A percentile compares a stretch with the other conserved stretches of the same genome.
Evolutionary conservation across 2,888 invertebrate genomes (phyloP).

Genomic region (Coelinius sp.): DNA sequence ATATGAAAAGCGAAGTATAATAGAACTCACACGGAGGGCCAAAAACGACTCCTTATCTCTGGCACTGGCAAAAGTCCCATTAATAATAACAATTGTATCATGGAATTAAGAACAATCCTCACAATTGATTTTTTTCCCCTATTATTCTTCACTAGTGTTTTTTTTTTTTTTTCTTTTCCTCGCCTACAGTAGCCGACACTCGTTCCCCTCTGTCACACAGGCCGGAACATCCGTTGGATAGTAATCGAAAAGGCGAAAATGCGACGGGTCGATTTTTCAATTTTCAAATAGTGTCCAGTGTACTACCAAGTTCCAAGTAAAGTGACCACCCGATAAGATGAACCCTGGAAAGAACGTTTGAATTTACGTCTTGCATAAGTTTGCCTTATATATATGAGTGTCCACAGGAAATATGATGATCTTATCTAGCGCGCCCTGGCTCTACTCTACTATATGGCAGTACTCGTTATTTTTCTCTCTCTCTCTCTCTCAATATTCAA

Average conservation of each 20-base stretch:
- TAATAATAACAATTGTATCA: slow-evolving; percentile 16
- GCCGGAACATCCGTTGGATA: slow-evolving; percentile 7
- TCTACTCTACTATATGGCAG: not conserved
- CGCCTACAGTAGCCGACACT: not conserved
- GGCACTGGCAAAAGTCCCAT: slow-evolving; percentile 16
- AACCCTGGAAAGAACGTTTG: slow-evolving; percentile 52
- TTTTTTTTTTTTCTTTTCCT: not conserved
- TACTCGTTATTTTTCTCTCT: not conserved
- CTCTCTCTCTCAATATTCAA: not conserved
- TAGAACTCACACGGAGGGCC: slow-evolving; percentile 14
- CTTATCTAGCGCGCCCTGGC: slow-evolving; percentile 55
- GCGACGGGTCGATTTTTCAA: slow-evolving; percentile 63
- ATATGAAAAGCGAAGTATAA: slow-evolving; percentile 44
- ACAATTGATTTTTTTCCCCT: slow-evolving; percentile 18
- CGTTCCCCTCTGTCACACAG: not conserved
- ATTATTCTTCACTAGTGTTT: not conserved
- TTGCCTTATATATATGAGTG: slow-evolving; percentile 68
- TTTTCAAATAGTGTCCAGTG: slow-evolving; percentile 67
- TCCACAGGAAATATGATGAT: slow-evolving; percentile 70
- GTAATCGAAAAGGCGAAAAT: slow-evolving; percentile 1
- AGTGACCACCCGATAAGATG: slow-evolving; percentile 68
- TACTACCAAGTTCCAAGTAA: slow-evolving; percentile 54
- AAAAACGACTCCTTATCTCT: slow-evolving; percentile 14
- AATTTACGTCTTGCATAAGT: slow-evolving; percentile 69
- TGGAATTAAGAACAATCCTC: not conserved